Evolutionary conservation across 92 coral and sea anemone genomes (phyloP).

Genomic region (Bergia puertoricense): DNA sequence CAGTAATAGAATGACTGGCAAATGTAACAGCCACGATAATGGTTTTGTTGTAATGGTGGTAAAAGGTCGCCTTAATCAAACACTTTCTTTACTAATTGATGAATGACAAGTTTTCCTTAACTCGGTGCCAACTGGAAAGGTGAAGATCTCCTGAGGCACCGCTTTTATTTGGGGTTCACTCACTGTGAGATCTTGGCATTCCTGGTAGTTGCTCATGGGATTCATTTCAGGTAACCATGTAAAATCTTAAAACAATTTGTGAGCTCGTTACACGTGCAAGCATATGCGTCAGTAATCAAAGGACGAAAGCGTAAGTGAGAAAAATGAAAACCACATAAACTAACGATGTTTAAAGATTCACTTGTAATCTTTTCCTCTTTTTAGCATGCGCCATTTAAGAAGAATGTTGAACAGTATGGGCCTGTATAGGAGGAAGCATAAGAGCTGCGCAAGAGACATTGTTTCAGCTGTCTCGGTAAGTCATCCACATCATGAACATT

Average conservation of each 20-base stretch:
- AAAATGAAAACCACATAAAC: too few relatives aligned
- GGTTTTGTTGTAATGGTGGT: background rate
- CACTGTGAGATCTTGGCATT: conserved; percentile 26
- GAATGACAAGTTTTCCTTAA: conserved; percentile 17
- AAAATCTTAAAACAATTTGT: background rate
- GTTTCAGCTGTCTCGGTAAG: conserved; percentile 50
- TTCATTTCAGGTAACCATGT: conserved; percentile 40
- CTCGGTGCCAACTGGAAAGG: background rate
- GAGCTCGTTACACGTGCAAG: background rate
- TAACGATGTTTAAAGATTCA: too few relatives aligned
- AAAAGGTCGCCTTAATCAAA: background rate
- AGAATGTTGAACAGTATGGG: conserved; percentile 42
- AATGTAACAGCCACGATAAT: background rate
- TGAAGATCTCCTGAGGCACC: conserved; percentile 32
- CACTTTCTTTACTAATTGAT: conserved; percentile 1
- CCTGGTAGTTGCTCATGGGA: conserved; percentile 31
- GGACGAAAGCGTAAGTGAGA: too few relatives aligned
- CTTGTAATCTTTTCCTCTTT: too few relatives aligned
- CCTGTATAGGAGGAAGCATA: conserved; percentile 43
- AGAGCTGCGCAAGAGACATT: conserved; percentile 39
- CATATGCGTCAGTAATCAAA: background rate
- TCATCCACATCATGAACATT: background rate
- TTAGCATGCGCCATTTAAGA: conserved; percentile 35
- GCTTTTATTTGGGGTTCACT: conserved; percentile 23
- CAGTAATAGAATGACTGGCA: too few relatives aligned